phyloP scores from a whole-genome alignment of 1,140 invertebrate species.

The Anadara kagoshimensis region DNA sequence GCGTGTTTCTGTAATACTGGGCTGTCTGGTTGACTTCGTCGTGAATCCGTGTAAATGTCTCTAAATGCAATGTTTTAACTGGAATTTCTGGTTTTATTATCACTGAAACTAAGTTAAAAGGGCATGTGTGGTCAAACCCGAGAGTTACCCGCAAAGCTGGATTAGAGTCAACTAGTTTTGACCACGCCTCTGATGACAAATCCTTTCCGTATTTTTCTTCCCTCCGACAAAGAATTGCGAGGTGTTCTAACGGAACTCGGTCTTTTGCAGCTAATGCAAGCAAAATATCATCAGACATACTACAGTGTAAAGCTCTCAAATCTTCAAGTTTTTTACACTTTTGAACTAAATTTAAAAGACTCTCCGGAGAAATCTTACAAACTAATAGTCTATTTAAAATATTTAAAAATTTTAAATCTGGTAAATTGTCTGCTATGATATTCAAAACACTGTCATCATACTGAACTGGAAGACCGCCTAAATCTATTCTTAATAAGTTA shows the following conservation, averaged over 20 bases:
- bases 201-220: slow-evolving; percentile 59
- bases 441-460: slow-evolving; percentile 59
- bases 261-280: slow-evolving; percentile 45
- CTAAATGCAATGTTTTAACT: slow-evolving; percentile 55
- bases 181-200: slow-evolving; percentile 56
- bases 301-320: slow-evolving; percentile 54
- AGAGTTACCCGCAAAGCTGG: slow-evolving; percentile 59
- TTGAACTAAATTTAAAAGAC: slow-evolving; percentile 45
- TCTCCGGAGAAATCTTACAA: slow-evolving; percentile 52
- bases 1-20: slow-evolving; percentile 51
- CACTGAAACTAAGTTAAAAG: slow-evolving; percentile 48
- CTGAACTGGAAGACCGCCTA: slow-evolving; percentile 54
- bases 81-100: slow-evolving; percentile 66
- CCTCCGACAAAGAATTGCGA: slow-evolving; percentile 57
- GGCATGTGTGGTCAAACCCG: slow-evolving; percentile 65
- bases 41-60: slow-evolving; percentile 62
- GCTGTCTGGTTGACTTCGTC: slow-evolving; percentile 58
- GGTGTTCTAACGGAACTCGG: slow-evolving; percentile 42
- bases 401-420: slow-evolving; percentile 58
- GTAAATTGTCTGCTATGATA: slow-evolving; percentile 56
- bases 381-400: slow-evolving; percentile 62
- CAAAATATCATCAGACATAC: slow-evolving; percentile 60
- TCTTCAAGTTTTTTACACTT: slow-evolving; percentile 55
- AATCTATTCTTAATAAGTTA: slow-evolving; percentile 44
- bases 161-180: slow-evolving; percentile 32